Conservation (phyloP, 2,113 vertebrate genomes). For the Hyaena hyaena region DNA sequence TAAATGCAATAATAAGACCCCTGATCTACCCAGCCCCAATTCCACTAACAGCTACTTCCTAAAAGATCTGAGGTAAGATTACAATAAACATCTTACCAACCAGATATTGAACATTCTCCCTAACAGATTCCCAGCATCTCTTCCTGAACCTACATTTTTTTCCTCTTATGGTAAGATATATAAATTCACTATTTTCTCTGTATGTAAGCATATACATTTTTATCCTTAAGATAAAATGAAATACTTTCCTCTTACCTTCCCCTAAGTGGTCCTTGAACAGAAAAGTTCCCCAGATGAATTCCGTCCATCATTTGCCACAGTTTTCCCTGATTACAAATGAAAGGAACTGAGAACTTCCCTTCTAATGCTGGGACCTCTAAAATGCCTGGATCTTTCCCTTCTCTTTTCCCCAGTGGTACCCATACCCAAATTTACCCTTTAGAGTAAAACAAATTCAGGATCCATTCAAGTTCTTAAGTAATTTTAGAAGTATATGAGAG, state of each 20-base stretch:
- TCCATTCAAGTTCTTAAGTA: background rate
- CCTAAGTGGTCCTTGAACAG: background rate
- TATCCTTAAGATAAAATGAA: slow-evolving; percentile 23
- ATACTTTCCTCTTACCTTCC: background rate
- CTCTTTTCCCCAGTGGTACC: background rate
- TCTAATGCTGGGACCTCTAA: background rate
- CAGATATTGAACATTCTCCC: background rate
- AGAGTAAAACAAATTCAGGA: slow-evolving; percentile 43
- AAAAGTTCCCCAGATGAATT: slow-evolving; percentile 34
- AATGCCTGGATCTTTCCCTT: background rate
- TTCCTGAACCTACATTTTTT: background rate
- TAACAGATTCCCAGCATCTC: background rate
- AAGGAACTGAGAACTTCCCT: background rate
- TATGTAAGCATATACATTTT: background rate
- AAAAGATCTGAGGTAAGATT: background rate
- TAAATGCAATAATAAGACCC: background rate
- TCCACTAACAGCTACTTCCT: background rate
- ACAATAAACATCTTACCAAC: slow-evolving; percentile 5
- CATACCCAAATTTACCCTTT: background rate
- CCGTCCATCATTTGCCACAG: background rate
- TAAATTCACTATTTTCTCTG: background rate
- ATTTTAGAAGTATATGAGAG: background rate
- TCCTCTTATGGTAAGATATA: background rate
- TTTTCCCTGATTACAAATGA: background rate
- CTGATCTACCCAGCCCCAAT: background rate